A percentile compares a stretch with the other conserved stretches of the same genome.
These are phyloP conservation scores for Dipodomys spectabilis DNA, from an alignment of 2,113 vertebrate species.

Conservation along the genomic window DNA sequence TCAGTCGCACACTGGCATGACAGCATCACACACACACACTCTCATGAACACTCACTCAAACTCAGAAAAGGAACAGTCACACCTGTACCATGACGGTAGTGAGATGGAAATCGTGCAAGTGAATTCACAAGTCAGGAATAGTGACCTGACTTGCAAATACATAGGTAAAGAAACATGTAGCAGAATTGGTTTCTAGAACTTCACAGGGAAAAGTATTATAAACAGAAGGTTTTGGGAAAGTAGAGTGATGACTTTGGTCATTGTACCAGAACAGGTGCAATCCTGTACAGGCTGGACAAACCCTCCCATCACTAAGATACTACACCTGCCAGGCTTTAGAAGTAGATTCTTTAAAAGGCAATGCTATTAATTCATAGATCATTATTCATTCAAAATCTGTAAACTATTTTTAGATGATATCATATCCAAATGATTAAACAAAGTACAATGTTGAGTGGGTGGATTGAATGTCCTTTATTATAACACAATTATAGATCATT, in stretches of 20 bases:
- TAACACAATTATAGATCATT: too few relatives aligned
- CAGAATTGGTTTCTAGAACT: neutral
- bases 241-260: neutral
- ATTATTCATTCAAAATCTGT: too few relatives aligned
- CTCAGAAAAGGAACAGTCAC: neutral
- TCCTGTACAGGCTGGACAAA: neutral
- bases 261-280: neutral
- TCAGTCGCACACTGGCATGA: neutral
- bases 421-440: too few relatives aligned
- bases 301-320: too few relatives aligned
- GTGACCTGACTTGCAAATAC: neutral
- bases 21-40: neutral
- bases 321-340: too few relatives aligned
- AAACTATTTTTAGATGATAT: too few relatives aligned
- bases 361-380: too few relatives aligned
- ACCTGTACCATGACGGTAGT: accelerated
- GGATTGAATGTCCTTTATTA: too few relatives aligned
- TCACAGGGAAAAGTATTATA: neutral
- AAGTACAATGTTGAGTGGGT: too few relatives aligned
- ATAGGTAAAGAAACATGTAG: neutral
- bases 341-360: too few relatives aligned
- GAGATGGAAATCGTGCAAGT: neutral
- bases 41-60: neutral
- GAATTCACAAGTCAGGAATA: neutral
- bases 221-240: neutral